A percentile compares a stretch with the other conserved stretches of the same genome.
Conservation (phyloP, 1,140 invertebrate genomes). For the Ceratosolen solmsi region DNA sequence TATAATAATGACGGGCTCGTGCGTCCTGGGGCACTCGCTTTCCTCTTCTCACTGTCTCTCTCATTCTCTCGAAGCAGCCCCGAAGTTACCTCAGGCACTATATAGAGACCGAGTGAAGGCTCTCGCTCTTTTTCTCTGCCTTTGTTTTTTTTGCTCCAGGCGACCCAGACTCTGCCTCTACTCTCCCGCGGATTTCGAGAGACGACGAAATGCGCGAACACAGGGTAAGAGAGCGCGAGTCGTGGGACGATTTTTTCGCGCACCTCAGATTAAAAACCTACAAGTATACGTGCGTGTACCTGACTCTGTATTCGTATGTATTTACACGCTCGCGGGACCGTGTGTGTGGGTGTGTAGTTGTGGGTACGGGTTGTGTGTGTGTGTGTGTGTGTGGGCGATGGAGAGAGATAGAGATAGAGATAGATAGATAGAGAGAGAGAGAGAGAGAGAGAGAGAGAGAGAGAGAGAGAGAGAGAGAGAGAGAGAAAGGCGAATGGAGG, state of each 20-base stretch:
- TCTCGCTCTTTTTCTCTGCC: slow-evolving; percentile 25
- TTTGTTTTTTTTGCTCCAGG: slow-evolving; percentile 39
- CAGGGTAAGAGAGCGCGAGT: slow-evolving; percentile 44
- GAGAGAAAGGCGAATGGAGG: not conserved
- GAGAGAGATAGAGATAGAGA: too few species aligned
- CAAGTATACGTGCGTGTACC: not conserved
- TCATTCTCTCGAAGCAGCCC: not conserved
- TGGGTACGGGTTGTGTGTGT: too few species aligned
- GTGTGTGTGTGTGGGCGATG: too few species aligned
- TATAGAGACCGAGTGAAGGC: slow-evolving; percentile 19
- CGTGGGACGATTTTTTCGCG: slow-evolving; percentile 49
- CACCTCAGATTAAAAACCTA: slow-evolving; percentile 25
- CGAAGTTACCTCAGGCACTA: slow-evolving; percentile 13
- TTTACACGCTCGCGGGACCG: too few species aligned
- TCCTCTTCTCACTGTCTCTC: slow-evolving; percentile 5
- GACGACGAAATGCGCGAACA: slow-evolving; percentile 26
- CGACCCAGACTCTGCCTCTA: slow-evolving; percentile 7
- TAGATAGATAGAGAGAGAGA: too few species aligned
- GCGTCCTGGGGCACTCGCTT: slow-evolving; percentile 26
- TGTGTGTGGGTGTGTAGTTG: too few species aligned
- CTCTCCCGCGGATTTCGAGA: slow-evolving; percentile 48
- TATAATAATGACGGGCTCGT: slow-evolving; percentile 52
- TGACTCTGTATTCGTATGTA: too few species aligned
- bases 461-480: too few species aligned
- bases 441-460: too few species aligned